A percentile compares a stretch with the other conserved stretches of the same genome.
Conservation (phyloP, 2,888 invertebrate genomes). For the Athalia circularis region DNA sequence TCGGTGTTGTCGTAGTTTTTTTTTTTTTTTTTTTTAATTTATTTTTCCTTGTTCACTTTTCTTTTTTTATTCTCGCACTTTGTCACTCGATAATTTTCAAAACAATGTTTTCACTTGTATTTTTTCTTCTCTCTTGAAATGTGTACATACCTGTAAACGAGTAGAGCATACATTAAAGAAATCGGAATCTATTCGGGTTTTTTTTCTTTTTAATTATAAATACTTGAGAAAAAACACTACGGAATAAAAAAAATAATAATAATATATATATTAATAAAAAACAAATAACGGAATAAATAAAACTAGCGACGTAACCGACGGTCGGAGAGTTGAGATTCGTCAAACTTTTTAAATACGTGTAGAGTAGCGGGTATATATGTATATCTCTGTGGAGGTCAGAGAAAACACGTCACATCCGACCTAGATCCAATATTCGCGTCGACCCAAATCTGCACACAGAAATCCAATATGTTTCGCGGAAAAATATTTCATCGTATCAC, state of each 20-base stretch:
- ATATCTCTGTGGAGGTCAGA: constrained; percentile 34
- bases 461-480: not conserved
- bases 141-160: too few relatives aligned
- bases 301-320: not conserved
- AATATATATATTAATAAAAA: not conserved
- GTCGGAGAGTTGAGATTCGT: not conserved
- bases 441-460: constrained; percentile 34
- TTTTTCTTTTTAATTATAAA: not conserved
- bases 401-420: constrained; percentile 43
- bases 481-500: not conserved
- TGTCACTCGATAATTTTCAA: not conserved
- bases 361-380: not conserved
- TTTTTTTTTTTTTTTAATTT: too few relatives aligned
- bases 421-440: constrained; percentile 38
- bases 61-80: too few relatives aligned
- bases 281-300: not conserved
- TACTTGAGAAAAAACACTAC: too few relatives aligned
- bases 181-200: not conserved
- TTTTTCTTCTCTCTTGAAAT: not conserved
- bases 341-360: constrained; percentile 29
- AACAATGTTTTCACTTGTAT: not conserved
- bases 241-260: too few relatives aligned
- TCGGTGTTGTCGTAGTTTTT: too few relatives aligned
- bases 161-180: too few relatives aligned
- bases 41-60: too few relatives aligned